phyloP scores from a whole-genome alignment of 2,888 invertebrate species.

The Lasius fuliginosus region DNA sequence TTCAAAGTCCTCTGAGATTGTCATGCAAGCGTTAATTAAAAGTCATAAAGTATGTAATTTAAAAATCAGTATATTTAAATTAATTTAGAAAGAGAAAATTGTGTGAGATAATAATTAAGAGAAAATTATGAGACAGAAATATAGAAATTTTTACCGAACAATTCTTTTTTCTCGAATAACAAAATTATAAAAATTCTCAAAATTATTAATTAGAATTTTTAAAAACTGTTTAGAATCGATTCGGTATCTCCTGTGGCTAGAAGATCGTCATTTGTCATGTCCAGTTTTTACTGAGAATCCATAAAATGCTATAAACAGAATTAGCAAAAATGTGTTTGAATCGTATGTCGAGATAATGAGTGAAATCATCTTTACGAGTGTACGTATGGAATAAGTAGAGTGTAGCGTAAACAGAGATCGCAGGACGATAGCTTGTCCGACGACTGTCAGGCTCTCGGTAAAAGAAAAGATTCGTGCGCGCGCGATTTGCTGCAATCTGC shows the following conservation, averaged over 20 bases:
- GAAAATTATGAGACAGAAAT: neutral
- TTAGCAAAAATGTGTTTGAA: neutral
- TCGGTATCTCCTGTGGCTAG: neutral
- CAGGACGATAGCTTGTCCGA: neutral
- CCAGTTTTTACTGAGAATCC: neutral
- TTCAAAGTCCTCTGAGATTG: slow-evolving; percentile 30
- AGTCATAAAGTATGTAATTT: neutral
- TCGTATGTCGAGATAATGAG: slow-evolving; percentile 1
- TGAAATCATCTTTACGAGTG: neutral
- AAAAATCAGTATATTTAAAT: neutral
- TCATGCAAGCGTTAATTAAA: slow-evolving; percentile 26
- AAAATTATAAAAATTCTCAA: neutral
- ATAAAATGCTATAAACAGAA: neutral
- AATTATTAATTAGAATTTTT: neutral
- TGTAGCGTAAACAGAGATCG: neutral
- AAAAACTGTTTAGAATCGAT: neutral
- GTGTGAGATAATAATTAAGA: neutral
- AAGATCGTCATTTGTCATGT: neutral
- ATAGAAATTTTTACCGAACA: neutral
- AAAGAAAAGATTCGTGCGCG: slow-evolving; percentile 54
- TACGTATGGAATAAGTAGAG: neutral
- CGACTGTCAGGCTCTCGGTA: slow-evolving; percentile 6
- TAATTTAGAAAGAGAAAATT: neutral
- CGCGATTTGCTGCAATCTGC: slow-evolving; percentile 33
- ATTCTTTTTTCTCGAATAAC: neutral